Evolutionary conservation across 2,888 invertebrate genomes (phyloP), one percentile per base, ranked within the genome.

Genomic region (Epinotia bilunana): DNA sequence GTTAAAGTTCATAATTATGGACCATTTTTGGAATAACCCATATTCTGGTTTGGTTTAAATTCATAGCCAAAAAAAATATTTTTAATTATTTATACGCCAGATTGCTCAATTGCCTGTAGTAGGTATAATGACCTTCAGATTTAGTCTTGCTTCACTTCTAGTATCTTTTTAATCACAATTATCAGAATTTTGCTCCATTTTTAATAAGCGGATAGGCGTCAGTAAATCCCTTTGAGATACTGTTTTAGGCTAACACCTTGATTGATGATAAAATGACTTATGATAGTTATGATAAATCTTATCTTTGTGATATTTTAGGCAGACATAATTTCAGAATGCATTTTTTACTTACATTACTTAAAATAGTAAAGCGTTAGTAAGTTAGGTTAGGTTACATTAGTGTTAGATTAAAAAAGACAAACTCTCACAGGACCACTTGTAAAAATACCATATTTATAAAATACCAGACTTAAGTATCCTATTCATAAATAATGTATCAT

Each of bases 261-360:
- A 28, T 55, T 62, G 60, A 28, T 12, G 43, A 73, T 43, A 53
- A 57, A 55, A 28, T 68, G 20, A 55, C 55, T 55, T 61, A 28
- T 58, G 20, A 73, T 49, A 53, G 20, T 20, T 20, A 28, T 28
- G 33, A 39, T 39, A 39, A 69, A 73, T 68, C 67, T 73, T 67
- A 73, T 73, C 73, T 55, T 28, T 58, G 20, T 20, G 16, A 68
- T 73, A 68, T n/a, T 65, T 18, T 53, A 20, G 46, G n/a, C 18
- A 43, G 9, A 7, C 68, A 28, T 58, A 1, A 60, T 60, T 69
- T 69, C 5, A 3, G 9, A 69, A 46, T 69, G 23, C 11, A 12
- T 5, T 46, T 3, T n/a, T n/a, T 16, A n/a, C 23, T 1, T n/a
- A 1, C 9, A 43, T 58, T 43, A 16, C 11, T 53, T 18, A 33